Evolutionary conservation across 1,140 invertebrate species (phyloP).

Genomic region (Bursaphelenchus mucronatus): DNA sequence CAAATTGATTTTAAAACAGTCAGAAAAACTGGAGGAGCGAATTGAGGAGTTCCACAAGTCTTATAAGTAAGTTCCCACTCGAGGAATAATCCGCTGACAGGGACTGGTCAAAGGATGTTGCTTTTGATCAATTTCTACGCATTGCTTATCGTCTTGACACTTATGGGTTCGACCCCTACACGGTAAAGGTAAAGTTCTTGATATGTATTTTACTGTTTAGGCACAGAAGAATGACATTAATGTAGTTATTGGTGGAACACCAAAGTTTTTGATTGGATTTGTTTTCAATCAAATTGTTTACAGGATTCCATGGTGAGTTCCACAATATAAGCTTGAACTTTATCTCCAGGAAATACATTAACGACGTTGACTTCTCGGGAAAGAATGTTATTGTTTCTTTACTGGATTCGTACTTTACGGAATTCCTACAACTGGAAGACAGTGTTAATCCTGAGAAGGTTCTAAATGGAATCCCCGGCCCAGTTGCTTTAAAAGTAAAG

Average conservation of each 20-base stretch:
- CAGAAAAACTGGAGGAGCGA: conserved; percentile 79
- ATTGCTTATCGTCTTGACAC: conserved; percentile 84
- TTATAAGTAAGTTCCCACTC: conserved; percentile 61
- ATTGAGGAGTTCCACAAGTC: conserved; percentile 78
- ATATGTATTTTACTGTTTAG: conserved; percentile 24
- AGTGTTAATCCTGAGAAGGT: conserved; percentile 19
- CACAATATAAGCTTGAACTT: not conserved
- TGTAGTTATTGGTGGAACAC: conserved; percentile 87
- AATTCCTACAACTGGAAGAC: conserved; percentile 6
- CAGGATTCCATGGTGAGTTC: conserved; percentile 79
- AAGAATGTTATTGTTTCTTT: conserved; percentile 17
- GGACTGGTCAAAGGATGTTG: conserved; percentile 64
- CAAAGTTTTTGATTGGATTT: conserved; percentile 87
- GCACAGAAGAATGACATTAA: conserved; percentile 63
- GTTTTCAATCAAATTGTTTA: conserved; percentile 84
- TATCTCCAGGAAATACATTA: not conserved
- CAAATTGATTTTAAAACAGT: conserved; percentile 85
- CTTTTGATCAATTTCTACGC: conserved; percentile 78
- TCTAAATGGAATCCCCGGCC: conserved; percentile 12
- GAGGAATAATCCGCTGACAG: conserved; percentile 47
- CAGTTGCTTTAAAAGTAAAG: conserved; percentile 11
- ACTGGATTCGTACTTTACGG: conserved; percentile 8
- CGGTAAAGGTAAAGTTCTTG: conserved; percentile 75
- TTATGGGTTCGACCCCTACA: conserved; percentile 93
- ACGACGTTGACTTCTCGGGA: conserved; percentile 18